These are phyloP conservation scores for Clusia tigrina DNA, from an alignment of 2,888 invertebrate species.

Conservation along the genomic window DNA sequence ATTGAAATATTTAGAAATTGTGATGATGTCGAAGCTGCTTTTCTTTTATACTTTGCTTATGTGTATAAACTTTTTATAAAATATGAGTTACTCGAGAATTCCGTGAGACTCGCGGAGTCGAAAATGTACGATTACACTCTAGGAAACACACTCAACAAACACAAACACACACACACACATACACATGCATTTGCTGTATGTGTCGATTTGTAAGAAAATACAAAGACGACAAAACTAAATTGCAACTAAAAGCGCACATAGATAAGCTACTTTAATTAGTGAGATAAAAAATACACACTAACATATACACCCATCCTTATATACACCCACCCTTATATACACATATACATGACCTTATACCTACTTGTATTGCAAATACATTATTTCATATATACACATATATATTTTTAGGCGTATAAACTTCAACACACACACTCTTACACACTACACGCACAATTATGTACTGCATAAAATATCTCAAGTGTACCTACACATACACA, in stretches of 20 bases:
- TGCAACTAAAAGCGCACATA: slow-evolving; percentile 34
- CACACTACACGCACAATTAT: too few species aligned
- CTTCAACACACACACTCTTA: too few species aligned
- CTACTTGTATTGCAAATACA: too few species aligned
- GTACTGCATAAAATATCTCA: too few species aligned
- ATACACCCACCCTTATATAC: too few species aligned
- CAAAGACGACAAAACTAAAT: slow-evolving; percentile 19
- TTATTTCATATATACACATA: neutral
- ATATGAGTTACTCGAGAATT: too few species aligned
- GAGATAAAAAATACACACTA: slow-evolving; percentile 29
- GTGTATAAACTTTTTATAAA: neutral
- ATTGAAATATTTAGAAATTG: neutral
- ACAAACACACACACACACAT: slow-evolving; percentile 10
- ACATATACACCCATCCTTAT: slow-evolving; percentile 21
- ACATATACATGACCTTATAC: too few species aligned
- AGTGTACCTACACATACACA: slow-evolving; percentile 4
- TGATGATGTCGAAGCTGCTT: slow-evolving; percentile 36
- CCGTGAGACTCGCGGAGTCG: neutral
- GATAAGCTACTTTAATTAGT: slow-evolving; percentile 35
- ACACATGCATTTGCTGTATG: slow-evolving; percentile 15
- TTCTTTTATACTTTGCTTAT: slow-evolving; percentile 40
- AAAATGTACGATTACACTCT: slow-evolving; percentile 1
- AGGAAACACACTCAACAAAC: too few species aligned
- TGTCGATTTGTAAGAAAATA: slow-evolving; percentile 16
- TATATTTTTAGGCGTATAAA: too few species aligned